A percentile compares a stretch with the other conserved stretches of the same genome.
Conservation (phyloP, 2,888 invertebrate species). For the Drosophila bunnanda region DNA sequence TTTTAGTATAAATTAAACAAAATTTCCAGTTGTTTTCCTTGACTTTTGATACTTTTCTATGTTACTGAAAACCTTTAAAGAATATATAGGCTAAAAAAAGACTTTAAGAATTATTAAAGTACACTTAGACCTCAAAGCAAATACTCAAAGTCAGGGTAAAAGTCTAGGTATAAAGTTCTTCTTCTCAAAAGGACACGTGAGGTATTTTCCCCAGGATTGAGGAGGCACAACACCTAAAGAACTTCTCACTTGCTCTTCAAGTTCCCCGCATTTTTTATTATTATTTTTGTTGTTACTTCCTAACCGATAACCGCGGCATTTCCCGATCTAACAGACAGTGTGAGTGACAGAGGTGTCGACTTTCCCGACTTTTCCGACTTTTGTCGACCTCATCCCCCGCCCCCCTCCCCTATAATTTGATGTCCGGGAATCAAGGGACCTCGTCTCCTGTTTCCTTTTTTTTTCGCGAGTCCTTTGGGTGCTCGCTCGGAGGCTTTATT, state of each 20-base stretch:
- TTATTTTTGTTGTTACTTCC: neutral
- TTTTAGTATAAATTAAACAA: neutral
- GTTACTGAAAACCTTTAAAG: neutral
- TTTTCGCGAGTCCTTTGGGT: neutral
- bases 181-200: neutral
- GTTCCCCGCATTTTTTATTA: neutral
- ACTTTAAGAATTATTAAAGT: too few species aligned
- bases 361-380: slow-evolving; percentile 9
- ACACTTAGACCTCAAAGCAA: neutral
- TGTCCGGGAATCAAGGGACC: slow-evolving; percentile 31
- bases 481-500: slow-evolving; percentile 13
- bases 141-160: neutral
- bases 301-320: slow-evolving; percentile 10
- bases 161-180: too few species aligned
- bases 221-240: neutral
- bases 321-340: slow-evolving; percentile 1
- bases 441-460: neutral
- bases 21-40: neutral
- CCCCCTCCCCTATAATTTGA: slow-evolving; percentile 24
- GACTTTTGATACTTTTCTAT: neutral
- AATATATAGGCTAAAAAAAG: neutral
- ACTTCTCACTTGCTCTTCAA: neutral
- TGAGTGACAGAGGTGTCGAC: slow-evolving; percentile 22
- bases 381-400: slow-evolving; percentile 16
- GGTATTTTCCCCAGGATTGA: neutral